These are phyloP conservation scores for Cricetomys ansorgei DNA, from an alignment of 2,113 vertebrate genomes.

Conservation along the genomic window DNA sequence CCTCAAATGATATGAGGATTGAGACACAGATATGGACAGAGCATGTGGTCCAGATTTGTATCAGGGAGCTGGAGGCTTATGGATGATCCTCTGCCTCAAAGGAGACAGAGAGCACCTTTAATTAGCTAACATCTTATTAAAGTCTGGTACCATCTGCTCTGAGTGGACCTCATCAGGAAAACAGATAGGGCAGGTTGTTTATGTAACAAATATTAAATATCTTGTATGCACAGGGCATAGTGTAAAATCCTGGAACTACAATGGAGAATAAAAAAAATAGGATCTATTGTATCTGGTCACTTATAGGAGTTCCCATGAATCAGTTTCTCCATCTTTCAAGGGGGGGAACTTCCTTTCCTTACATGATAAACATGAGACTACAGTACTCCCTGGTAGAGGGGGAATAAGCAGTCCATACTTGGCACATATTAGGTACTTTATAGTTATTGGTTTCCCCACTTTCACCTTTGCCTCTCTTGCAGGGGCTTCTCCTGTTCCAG, in stretches of 20 bases:
- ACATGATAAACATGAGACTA: neutral
- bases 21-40: neutral
- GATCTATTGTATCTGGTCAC: neutral
- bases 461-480: neutral
- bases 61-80: constrained; percentile 56
- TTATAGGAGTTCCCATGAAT: neutral
- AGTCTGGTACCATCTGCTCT: constrained; percentile 1
- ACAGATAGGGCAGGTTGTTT: neutral
- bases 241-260: neutral
- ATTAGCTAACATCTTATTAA: constrained; percentile 2
- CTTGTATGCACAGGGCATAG: neutral
- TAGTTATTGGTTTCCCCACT: neutral
- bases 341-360: neutral
- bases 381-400: neutral
- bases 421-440: fast-evolving
- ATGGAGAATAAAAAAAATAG: neutral
- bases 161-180: neutral
- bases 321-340: neutral
- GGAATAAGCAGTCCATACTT: neutral
- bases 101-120: constrained; percentile 32
- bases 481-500: neutral
- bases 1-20: neutral
- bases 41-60: constrained; percentile 61
- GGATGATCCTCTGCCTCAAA: constrained; percentile 60
- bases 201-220: neutral